Percentiles rank a stretch among this genome's conserved stretches.
Evolutionary conservation across 2,888 invertebrate genomes (phyloP).

Genomic region (Lepidochrysops patricia): DNA sequence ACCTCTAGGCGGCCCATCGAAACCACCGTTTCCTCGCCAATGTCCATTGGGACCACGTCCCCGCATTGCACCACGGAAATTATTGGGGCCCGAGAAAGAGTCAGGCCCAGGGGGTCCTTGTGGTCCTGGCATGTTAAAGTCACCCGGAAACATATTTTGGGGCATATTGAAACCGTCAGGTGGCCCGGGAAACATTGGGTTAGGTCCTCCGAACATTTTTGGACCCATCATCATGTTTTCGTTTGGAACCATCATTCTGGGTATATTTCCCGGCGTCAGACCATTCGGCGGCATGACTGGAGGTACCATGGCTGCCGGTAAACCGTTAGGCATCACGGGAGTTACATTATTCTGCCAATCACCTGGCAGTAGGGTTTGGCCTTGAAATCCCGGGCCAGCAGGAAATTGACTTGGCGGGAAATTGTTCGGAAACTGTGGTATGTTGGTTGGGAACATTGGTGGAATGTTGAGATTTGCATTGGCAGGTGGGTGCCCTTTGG

Average conservation of each 20-base stretch:
- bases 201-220: constrained; percentile 53
- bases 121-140: constrained; percentile 64
- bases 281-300: constrained; percentile 43
- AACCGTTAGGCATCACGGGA: constrained; percentile 50
- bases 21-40: constrained; percentile 65
- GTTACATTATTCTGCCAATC: constrained; percentile 61
- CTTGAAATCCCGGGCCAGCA: constrained; percentile 58
- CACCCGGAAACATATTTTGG: constrained; percentile 67
- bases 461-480: constrained; percentile 45
- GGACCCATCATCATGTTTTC: constrained; percentile 67
- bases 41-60: constrained; percentile 67
- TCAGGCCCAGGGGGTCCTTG: constrained; percentile 46
- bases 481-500: constrained; percentile 78
- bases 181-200: constrained; percentile 48
- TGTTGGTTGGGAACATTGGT: constrained; percentile 61
- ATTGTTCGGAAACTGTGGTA: constrained; percentile 58
- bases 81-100: constrained; percentile 51
- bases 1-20: constrained; percentile 64
- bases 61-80: constrained; percentile 72
- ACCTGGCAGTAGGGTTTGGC: constrained; percentile 47
- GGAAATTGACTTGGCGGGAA: constrained; percentile 66
- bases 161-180: constrained; percentile 62
- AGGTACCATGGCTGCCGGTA: constrained; percentile 47
- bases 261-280: constrained; percentile 45
- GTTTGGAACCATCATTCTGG: constrained; percentile 63